Conservation (phyloP, 2,797 vertebrate species). For the Zalophus californianus region DNA sequence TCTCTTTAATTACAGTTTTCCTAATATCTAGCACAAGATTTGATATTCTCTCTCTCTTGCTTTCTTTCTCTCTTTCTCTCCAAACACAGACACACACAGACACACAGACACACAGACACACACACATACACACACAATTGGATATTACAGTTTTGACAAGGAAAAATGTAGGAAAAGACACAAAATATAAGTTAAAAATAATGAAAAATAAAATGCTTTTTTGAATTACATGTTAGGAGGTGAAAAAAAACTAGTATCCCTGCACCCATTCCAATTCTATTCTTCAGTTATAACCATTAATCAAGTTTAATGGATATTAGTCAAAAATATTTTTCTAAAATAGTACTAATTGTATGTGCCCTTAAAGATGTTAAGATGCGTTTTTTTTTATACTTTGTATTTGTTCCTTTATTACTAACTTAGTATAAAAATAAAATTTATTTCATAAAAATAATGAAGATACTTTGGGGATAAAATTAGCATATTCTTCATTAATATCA, state of each 20-base stretch:
- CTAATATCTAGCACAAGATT: not conserved
- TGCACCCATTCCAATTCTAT: not conserved
- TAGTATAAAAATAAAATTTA: not conserved
- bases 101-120: not conserved
- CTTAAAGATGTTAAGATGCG: not conserved
- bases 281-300: not conserved
- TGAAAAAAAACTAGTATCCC: not conserved
- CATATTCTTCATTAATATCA: not conserved
- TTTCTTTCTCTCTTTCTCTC: not conserved
- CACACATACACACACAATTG: fast-evolving
- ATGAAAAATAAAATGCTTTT: not conserved
- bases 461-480: not conserved
- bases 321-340: not conserved
- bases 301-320: not conserved
- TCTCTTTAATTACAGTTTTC: not conserved
- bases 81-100: not conserved
- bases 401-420: not conserved
- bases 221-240: not conserved
- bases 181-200: not conserved
- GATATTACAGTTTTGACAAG: not conserved
- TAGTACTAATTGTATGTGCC: not conserved
- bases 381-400: not conserved
- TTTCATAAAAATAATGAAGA: not conserved
- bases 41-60: not conserved
- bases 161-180: not conserved